Evolutionary conservation across 2,888 invertebrate species (phyloP), one percentile per base, ranked within the genome.

Genomic region (Phasia obesa): DNA sequence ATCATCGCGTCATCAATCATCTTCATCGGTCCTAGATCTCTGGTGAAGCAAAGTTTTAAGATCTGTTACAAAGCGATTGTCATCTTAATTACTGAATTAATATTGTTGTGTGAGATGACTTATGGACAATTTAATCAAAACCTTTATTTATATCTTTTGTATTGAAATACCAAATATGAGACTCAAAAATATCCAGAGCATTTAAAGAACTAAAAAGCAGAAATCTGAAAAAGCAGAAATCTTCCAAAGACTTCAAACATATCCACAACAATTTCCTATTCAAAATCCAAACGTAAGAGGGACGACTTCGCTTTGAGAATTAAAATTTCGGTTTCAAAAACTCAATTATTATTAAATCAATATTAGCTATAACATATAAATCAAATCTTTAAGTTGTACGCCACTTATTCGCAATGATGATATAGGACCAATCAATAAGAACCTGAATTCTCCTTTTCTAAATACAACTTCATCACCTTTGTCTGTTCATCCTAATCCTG

Each of bases 291-390:
- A 67, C 53, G 51, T 59, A 67, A 67, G 44, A 73, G 44, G 64
- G 62, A 55, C 67, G 74, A 78, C 69, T 76, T 82, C 78, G 82
- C 82, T 78, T 82, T 78, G 74, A 53, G n/a, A 76, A 67, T 49
- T 59, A 38, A 57, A 47, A 25, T 47, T 49, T 5, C 15, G 17
- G 17, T 23, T 47, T 17, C 17, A 47, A 9, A 5, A 47, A 17
- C 17, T 47, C 6, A 47, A 9, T 47, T 17, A 47, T 47, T 17
- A 47, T 47, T 47, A 9, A 47, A 7, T 19, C 1, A 47, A 17
- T 47, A 5, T 17, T 17, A 11, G 7, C 13, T 38, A 11, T 11
- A 38, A 38, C 11, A 9, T 38, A 7, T 13, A 38, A 71, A 25
- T 25, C 15, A 17, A 73, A 51, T 27, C 13, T 23, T 35, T 49